phyloP scores from a whole-genome alignment of 1,140 invertebrate species.

The Tigriopus japonicus region DNA sequence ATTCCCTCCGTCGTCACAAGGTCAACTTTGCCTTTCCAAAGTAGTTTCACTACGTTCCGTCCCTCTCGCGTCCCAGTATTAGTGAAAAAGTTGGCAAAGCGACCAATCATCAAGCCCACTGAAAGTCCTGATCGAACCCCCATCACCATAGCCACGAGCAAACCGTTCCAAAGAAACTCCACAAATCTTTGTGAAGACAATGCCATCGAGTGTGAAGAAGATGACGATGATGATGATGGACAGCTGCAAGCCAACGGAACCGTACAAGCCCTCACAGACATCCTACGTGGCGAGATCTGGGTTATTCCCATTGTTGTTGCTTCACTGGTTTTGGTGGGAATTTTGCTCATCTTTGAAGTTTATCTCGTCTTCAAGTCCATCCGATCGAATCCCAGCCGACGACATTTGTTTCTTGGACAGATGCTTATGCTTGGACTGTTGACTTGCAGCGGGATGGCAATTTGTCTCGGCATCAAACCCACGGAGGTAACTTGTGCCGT shows the following conservation, averaged over 20 bases:
- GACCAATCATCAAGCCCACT: neutral
- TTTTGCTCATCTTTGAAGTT: conserved; percentile 58
- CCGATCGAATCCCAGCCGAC: conserved; percentile 43
- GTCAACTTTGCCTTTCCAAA: neutral
- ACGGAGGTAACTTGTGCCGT: neutral
- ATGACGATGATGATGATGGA: neutral
- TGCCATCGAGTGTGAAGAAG: neutral
- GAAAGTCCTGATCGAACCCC: neutral
- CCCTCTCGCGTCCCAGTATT: neutral
- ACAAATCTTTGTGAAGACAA: neutral
- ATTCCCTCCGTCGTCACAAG: neutral
- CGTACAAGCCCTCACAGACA: neutral
- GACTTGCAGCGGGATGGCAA: conserved; percentile 53
- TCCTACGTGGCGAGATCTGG: conserved; percentile 54
- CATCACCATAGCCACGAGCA: neutral
- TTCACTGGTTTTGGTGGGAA: conserved; percentile 51
- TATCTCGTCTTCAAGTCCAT: conserved; percentile 4
- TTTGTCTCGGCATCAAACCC: conserved; percentile 55
- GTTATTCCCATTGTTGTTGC: conserved; percentile 60
- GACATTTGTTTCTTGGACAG: conserved; percentile 70
- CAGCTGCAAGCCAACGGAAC: neutral
- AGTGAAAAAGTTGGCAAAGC: conserved; percentile 1
- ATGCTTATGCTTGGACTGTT: conserved; percentile 70
- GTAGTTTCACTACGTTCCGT: neutral
- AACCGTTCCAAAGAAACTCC: neutral